Evolutionary conservation across 1,140 invertebrate species (phyloP), one percentile per base, ranked within the genome.

Genomic region (Drosophila funebris): DNA sequence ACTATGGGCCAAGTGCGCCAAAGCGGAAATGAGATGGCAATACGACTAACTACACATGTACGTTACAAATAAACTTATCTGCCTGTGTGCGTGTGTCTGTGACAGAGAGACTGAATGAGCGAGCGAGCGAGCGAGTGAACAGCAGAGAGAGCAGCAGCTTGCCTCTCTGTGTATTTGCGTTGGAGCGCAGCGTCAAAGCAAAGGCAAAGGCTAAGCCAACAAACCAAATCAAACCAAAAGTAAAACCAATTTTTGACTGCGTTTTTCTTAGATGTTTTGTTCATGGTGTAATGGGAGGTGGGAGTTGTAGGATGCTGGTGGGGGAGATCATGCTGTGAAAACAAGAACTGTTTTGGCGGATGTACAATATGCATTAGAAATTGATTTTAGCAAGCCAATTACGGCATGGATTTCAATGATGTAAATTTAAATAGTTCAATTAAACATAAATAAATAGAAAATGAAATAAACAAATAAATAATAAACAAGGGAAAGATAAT

Each of bases 21-120:
- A 90, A 50, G 90, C 82, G 90, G 85, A 91, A 91, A 89, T 66
- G 90, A 91, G 90, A 91, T 77, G 79, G 78, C 78, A 70, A 80
- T 78, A 91, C 73, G 44, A 8, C 64, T 46, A 60, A 64, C 67
- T 82, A 83, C 68, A 85, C 62, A 77, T 46, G 52, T 62, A 82
- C 46, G 8, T 72, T 77, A 76, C 79, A 76, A 33, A 80, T 67
- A 79, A 56, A 67, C 64, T 60, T 43, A 66, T 61, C n/a, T 37
- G 44, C 36, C 37, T 33, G 24, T 64, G 24, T 53, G 50, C n/a
- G 61, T 31, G 37, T 44, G 13, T 46, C n/a, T 44, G 43, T 54
- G 27, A 9, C 13, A 9, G 27, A 18, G 36, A 29, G 36, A 39
- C 31, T 18, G 11, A 33, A 13, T 46, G 8, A 24, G 54, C 16